Conservation (phyloP, 2,888 invertebrate genomes). For the Dicyrtomina minuta region DNA sequence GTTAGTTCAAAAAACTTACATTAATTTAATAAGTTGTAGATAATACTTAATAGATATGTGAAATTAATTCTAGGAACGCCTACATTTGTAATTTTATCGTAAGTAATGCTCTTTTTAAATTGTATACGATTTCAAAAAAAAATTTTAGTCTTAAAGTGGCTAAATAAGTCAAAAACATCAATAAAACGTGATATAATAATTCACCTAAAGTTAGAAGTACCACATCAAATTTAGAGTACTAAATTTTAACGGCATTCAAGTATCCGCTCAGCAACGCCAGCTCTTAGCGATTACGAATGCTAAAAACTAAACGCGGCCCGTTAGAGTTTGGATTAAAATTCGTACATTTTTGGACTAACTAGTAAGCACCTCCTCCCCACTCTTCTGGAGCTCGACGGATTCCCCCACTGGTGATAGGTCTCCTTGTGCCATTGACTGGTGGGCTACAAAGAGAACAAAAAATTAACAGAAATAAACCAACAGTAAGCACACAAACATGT, state of each 20-base stretch:
- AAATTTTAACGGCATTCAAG: conserved; percentile 13
- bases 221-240: conserved; percentile 9
- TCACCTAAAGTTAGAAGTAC: conserved; percentile 1
- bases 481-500: no score
- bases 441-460: conserved; percentile 11
- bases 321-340: conserved; percentile 9
- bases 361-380: conserved; percentile 30
- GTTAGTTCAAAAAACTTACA: no score
- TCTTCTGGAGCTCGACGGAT: conserved; percentile 26
- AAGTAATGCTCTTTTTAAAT: neutral
- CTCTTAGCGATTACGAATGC: neutral
- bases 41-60: neutral
- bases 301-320: neutral
- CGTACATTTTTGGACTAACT: conserved; percentile 18
- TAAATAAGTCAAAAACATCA: conserved; percentile 20
- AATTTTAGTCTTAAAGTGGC: conserved; percentile 2
- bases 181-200: conserved; percentile 18
- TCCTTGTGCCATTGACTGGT: conserved; percentile 24
- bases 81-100: conserved; percentile 10
- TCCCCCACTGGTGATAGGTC: conserved; percentile 28
- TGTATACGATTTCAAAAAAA: neutral
- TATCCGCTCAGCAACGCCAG: conserved; percentile 10
- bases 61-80: conserved; percentile 10
- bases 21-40: no score
- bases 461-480: neutral